phyloP scores from a whole-genome alignment of 2,797 vertebrate genomes.

The Crax fasciolata region DNA sequence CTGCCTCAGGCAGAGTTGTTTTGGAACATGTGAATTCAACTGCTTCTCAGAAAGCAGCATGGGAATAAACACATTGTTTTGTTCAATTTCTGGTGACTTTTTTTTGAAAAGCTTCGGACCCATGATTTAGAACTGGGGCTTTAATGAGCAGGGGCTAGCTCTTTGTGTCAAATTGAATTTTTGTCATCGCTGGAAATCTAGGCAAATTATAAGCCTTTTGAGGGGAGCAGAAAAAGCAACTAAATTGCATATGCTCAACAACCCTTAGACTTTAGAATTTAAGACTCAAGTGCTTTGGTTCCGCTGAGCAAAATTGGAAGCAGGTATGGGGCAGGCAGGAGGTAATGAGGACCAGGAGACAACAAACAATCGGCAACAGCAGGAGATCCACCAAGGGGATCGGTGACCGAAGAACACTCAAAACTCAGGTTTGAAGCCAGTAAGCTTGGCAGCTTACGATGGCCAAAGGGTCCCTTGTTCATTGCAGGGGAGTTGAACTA shows the following conservation, averaged over 20 bases:
- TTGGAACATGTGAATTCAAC: conserved; percentile 70
- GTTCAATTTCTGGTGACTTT: conserved; percentile 65
- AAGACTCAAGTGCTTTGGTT: conserved; percentile 1
- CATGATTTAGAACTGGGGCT: conserved; percentile 48
- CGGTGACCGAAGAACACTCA: background rate
- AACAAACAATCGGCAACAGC: background rate
- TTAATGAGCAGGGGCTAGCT: conserved; percentile 45
- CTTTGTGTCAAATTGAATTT: conserved; percentile 64
- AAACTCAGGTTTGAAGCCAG: background rate
- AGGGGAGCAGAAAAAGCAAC: conserved; percentile 39
- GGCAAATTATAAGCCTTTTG: conserved; percentile 63
- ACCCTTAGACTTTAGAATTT: conserved; percentile 35
- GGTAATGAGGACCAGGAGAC: background rate
- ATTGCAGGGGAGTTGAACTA: too few relatives aligned
- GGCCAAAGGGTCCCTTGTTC: background rate
- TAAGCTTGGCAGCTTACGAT: background rate
- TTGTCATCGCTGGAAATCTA: conserved; percentile 49
- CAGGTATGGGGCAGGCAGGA: conserved; percentile 7
- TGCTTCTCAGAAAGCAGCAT: conserved; percentile 75
- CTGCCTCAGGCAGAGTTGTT: conserved; percentile 59
- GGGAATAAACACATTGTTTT: conserved; percentile 76
- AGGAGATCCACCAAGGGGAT: background rate
- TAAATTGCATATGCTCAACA: conserved; percentile 63
- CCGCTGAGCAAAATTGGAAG: conserved; percentile 2
- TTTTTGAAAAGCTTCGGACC: background rate